Conservation (phyloP, 2,113 vertebrate species). For the Vombatus ursinus region DNA sequence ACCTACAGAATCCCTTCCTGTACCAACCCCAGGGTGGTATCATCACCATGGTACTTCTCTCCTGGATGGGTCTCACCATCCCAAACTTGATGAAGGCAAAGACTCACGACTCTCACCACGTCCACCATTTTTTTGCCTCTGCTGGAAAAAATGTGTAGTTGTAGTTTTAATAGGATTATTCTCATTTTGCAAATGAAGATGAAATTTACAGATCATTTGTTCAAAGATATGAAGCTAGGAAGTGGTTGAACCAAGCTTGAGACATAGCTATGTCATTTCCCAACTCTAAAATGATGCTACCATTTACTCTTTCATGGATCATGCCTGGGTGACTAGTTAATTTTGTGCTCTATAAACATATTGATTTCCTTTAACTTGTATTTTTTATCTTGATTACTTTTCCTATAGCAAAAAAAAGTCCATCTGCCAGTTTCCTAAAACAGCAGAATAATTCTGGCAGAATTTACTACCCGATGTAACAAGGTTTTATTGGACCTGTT, state of each 20-base stretch:
- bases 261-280: neutral
- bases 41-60: neutral
- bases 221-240: neutral
- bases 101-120: neutral
- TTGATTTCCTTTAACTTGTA: neutral
- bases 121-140: neutral
- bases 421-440: neutral
- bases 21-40: too few species aligned
- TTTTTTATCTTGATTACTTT: neutral
- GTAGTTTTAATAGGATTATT: neutral
- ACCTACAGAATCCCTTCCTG: too few species aligned
- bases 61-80: neutral
- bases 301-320: neutral
- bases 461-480: conserved; percentile 51
- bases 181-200: neutral
- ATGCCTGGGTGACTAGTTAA: neutral
- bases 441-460: neutral
- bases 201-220: neutral
- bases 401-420: neutral
- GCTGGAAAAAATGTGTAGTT: neutral
- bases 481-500: neutral
- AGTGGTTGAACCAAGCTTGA: neutral
- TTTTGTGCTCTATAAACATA: neutral
- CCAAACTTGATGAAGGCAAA: neutral
- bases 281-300: neutral